A percentile compares a stretch with the other conserved stretches of the same genome.
Evolutionary conservation across 2,888 invertebrate genomes (phyloP).

Genomic region (Cordylochernes scorpioides): DNA sequence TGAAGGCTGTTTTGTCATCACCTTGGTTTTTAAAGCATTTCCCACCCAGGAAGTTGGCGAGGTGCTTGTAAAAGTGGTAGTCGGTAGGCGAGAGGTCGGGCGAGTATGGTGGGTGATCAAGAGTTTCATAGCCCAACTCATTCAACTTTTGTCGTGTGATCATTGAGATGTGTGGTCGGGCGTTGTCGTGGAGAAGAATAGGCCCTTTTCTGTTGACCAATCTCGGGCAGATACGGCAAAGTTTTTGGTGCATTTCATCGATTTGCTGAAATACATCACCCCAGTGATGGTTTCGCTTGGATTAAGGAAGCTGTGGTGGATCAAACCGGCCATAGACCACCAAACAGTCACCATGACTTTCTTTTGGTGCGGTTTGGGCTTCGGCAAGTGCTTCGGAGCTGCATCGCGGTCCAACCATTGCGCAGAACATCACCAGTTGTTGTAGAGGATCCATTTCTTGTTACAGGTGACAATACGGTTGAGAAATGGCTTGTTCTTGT

Average conservation of each 20-base stretch:
- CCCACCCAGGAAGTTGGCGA: not conserved
- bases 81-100: not conserved
- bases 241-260: not conserved
- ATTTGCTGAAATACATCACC: conserved; percentile 1
- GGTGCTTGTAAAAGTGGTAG: not conserved
- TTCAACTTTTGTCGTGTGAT: not conserved
- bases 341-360: conserved; percentile 1
- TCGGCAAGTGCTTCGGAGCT: conserved; percentile 1
- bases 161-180: not conserved
- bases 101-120: not conserved
- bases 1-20: not conserved
- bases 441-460: not conserved
- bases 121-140: not conserved
- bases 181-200: conserved; percentile 1
- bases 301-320: conserved; percentile 1
- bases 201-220: not conserved
- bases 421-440: not conserved
- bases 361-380: conserved; percentile 1
- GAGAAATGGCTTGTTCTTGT: conserved; percentile 1
- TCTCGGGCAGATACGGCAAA: not conserved
- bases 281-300: conserved; percentile 1
- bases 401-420: conserved; percentile 1
- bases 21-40: not conserved
- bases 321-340: not conserved
- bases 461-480: conserved; percentile 1